phyloP scores from a whole-genome alignment of 2,113 vertebrate species.

The Drymodes brunneopygia region DNA sequence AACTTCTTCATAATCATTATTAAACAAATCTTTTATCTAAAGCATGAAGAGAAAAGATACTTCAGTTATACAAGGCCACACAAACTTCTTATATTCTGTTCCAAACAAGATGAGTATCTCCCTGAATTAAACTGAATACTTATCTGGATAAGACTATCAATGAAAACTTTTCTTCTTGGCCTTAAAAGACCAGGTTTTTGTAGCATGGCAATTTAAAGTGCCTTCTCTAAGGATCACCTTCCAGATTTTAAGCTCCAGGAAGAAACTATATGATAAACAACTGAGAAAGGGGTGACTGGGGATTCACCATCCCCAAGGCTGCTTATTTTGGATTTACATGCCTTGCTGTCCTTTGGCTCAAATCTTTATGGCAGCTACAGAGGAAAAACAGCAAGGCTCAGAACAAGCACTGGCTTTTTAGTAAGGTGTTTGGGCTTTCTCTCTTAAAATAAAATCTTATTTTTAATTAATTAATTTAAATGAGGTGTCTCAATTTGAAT shows the following conservation, averaged over 20 bases:
- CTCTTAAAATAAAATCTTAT: no score
- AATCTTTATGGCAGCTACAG: neutral
- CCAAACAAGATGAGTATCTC: neutral
- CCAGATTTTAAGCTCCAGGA: neutral
- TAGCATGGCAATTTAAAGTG: neutral
- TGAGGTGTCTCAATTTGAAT: neutral
- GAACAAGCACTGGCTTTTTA: neutral
- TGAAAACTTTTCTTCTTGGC: neutral
- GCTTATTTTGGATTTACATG: neutral
- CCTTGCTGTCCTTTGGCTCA: neutral
- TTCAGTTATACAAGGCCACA: neutral
- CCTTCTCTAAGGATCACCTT: neutral
- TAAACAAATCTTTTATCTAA: constrained; percentile 87
- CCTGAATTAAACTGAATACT: neutral
- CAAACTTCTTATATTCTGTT: neutral
- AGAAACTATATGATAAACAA: neutral
- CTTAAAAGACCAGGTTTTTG: neutral
- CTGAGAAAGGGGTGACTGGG: neutral
- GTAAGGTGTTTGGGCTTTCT: neutral
- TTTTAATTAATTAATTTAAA: neutral
- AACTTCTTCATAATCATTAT: constrained; percentile 81
- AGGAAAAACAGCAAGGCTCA: neutral
- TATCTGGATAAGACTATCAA: neutral
- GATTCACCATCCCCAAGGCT: neutral
- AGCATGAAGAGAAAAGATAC: neutral